Conservation (phyloP, 2,113 vertebrate genomes). For the Hystrix cristata region DNA sequence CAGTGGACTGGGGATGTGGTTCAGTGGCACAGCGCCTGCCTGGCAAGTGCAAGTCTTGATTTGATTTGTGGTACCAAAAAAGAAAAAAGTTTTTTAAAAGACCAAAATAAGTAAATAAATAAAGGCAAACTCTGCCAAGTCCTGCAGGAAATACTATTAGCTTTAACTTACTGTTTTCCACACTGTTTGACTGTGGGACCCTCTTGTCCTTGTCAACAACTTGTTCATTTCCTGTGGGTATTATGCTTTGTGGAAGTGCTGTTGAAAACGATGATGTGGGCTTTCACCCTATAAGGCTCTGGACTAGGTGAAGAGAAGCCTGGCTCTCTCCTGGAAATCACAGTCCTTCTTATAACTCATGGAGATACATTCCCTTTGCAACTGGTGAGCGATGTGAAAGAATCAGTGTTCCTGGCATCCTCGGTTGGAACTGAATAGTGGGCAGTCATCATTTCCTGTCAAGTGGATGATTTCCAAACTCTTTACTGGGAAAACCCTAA, state of each 20-base stretch:
- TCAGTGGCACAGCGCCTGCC: no score
- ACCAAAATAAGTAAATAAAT: no score
- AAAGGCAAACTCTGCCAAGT: neutral
- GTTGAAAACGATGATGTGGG: neutral
- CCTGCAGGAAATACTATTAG: neutral
- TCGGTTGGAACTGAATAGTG: neutral
- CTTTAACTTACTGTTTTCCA: neutral
- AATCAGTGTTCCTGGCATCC: neutral
- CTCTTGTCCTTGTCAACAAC: neutral
- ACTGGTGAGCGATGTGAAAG: neutral
- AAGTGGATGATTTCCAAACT: neutral
- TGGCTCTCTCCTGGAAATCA: neutral
- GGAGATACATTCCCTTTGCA: neutral
- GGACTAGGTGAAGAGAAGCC: neutral
- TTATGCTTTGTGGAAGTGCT: neutral
- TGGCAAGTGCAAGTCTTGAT: no score
- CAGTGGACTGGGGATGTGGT: no score
- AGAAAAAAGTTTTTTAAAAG: no score
- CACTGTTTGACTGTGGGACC: neutral
- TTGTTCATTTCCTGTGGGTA: neutral
- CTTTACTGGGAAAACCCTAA: neutral
- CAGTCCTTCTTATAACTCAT: neutral
- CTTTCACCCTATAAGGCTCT: neutral
- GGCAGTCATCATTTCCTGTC: neutral
- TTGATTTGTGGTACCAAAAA: no score